Evolutionary conservation across 2,797 vertebrate genomes (phyloP).

Genomic region (Sciurus vulgaris): DNA sequence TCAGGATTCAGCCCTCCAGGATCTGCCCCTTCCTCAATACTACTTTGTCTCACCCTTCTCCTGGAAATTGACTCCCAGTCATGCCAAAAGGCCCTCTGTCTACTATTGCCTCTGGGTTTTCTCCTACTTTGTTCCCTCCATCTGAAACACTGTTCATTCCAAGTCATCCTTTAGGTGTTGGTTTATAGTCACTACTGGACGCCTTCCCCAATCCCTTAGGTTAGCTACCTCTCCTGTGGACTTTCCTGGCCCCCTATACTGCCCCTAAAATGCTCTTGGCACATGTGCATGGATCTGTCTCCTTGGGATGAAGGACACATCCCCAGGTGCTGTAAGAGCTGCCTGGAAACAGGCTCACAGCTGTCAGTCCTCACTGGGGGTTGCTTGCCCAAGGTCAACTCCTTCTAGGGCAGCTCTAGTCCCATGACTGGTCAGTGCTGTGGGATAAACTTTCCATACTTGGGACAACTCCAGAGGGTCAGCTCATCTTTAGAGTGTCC

Average conservation of each 20-base stretch:
- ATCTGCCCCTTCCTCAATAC: neutral
- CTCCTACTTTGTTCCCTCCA: neutral
- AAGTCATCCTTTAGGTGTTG: neutral
- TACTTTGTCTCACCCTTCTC: neutral
- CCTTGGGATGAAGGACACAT: neutral
- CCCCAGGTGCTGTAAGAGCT: neutral
- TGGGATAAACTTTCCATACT: too few species aligned
- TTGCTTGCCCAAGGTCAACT: neutral
- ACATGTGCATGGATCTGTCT: neutral
- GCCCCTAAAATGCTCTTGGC: neutral
- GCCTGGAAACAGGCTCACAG: neutral
- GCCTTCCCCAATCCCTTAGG: neutral
- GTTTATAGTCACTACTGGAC: neutral
- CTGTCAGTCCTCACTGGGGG: neutral
- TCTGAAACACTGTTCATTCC: neutral
- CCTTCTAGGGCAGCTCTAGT: neutral
- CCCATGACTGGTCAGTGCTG: neutral
- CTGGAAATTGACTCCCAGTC: neutral
- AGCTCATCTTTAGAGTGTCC: neutral
- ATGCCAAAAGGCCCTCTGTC: neutral
- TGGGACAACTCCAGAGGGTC: neutral
- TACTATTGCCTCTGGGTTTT: neutral
- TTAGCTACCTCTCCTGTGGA: neutral
- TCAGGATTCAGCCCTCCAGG: neutral
- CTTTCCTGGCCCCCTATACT: neutral